Base-by-base conservation (phyloP, 2,888 invertebrate species). In the Trissonchulus latispiculum region DNA sequence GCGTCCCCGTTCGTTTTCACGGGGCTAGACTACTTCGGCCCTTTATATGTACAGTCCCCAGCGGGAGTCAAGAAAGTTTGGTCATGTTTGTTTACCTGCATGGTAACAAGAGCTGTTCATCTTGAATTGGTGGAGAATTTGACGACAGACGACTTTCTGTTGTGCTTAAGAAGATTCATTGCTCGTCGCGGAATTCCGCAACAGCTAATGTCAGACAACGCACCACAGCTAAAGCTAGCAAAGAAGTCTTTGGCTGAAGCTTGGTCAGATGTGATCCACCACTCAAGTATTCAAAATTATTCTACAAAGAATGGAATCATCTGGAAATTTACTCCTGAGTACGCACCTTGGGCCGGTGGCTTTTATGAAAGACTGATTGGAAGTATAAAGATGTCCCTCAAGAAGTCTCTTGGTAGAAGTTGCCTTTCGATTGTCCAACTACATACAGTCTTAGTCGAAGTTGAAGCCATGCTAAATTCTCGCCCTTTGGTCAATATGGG, bases 311-410 rank as follows among this genome's bases (percentile, higher is more conserved):
- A 64, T 32, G 69, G 68, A 29, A 80, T 80, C 61, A 28, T 71
- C 0, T 80, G 81, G 80, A 76, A 76, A 28, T 85, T 84, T 75
- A 85, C 81, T 71, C 81, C 83, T 2, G 83, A 83, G 1, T 76
- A 79, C 0, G 82, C 84, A 1, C 77, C 84, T 1, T 85, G 85
- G 84, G 83, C 83, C 83, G 84, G 84, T 70, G 84, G 85, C 59
- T 83, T 81, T 76, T 85, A 83, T 79, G 84, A 85, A 77, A 76
- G 84, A 29, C 75, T 85, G 3, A 78, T 84, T 23, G 78, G 81
- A 8, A 70, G 81, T 2, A 48, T 84, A 2, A 85, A 86, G 28
- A 28, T 15, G 64, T 3, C 64, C 18, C 28, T 64, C 8, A 3
- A n/a, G 28, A 33, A 31, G 28, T 15, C 64, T 8, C 29, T 64